These are phyloP conservation scores for Drosophila lowei DNA, from an alignment of 1,140 invertebrate species.

Conservation along the genomic window DNA sequence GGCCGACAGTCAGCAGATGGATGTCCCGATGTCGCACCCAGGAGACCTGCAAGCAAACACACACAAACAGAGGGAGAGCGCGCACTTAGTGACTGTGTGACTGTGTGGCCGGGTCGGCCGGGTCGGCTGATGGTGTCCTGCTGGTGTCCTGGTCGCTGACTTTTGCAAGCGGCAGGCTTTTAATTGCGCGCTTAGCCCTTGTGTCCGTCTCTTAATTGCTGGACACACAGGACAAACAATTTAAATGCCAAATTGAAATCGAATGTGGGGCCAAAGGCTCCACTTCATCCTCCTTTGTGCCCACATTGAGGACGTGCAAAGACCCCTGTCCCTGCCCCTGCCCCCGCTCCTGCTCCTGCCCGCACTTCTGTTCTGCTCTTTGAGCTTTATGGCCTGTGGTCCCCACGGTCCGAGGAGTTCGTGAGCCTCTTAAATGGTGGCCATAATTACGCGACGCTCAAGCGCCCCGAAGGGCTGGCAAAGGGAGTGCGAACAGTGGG, in stretches of 20 bases:
- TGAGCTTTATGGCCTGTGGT: conserved; percentile 27
- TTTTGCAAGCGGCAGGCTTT: conserved; percentile 18
- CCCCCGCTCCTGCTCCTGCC: not conserved
- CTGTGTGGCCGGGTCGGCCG: not conserved
- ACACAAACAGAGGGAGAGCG: not conserved
- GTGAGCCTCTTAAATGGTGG: conserved; percentile 36
- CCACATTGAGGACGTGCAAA: not conserved
- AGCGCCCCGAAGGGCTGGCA: not conserved
- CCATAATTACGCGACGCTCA: conserved; percentile 55
- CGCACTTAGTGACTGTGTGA: conserved; percentile 24
- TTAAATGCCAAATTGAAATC: conserved; percentile 53
- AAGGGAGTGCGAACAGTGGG: too few relatives aligned
- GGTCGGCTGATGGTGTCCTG: not conserved
- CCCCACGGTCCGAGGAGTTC: not conserved
- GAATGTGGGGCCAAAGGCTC: conserved; percentile 2
- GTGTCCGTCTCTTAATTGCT: conserved; percentile 32
- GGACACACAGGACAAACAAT: conserved; percentile 31
- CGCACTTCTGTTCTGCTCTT: conserved; percentile 20
- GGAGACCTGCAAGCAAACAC: too few relatives aligned
- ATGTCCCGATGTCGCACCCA: conserved; percentile 94
- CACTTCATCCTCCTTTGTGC: conserved; percentile 8
- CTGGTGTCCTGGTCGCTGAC: conserved; percentile 14
- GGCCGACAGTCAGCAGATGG: conserved; percentile 92
- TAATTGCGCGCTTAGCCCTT: conserved; percentile 38
- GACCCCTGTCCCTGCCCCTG: not conserved